A percentile compares a stretch with the other conserved stretches of the same genome.
These are phyloP conservation scores for Archocentrus centrarchus DNA, from an alignment of 2,113 vertebrate genomes.

Conservation along the genomic window DNA sequence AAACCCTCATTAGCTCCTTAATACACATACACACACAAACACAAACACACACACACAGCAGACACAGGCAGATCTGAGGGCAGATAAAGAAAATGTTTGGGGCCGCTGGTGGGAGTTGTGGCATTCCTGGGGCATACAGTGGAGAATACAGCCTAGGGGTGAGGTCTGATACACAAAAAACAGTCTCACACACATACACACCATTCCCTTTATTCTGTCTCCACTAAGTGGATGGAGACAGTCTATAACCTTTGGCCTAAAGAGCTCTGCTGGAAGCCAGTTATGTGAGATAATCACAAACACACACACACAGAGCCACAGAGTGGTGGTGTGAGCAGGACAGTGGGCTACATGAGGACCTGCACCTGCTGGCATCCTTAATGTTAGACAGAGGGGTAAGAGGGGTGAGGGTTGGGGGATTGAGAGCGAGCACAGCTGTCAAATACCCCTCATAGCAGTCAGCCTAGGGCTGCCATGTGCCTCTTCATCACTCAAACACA, in stretches of 20 bases:
- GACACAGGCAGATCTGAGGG: slow-evolving; percentile 54
- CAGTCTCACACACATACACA: not conserved
- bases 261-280: slow-evolving; percentile 66
- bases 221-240: slow-evolving; percentile 53
- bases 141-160: slow-evolving; percentile 59
- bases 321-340: slow-evolving; percentile 20
- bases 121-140: slow-evolving; percentile 66
- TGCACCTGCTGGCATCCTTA: slow-evolving; percentile 82
- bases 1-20: slow-evolving; percentile 49
- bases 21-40: slow-evolving; percentile 11
- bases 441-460: slow-evolving; percentile 65
- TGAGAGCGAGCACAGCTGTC: slow-evolving; percentile 73
- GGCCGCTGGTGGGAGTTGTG: slow-evolving; percentile 49
- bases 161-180: slow-evolving; percentile 50
- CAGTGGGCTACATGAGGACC: slow-evolving; percentile 42
- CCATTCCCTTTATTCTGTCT: slow-evolving; percentile 32
- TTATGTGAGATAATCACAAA: slow-evolving; percentile 65
- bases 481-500: slow-evolving; percentile 41
- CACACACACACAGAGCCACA: slow-evolving; percentile 40
- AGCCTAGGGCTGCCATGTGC: slow-evolving; percentile 37
- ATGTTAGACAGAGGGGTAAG: slow-evolving; percentile 50
- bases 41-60: slow-evolving; percentile 15
- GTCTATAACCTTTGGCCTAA: slow-evolving; percentile 59
- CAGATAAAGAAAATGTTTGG: slow-evolving; percentile 67
- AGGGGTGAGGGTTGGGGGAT: not conserved